Conservation (phyloP, 2,113 vertebrate species). For the Mus spicilegus region DNA sequence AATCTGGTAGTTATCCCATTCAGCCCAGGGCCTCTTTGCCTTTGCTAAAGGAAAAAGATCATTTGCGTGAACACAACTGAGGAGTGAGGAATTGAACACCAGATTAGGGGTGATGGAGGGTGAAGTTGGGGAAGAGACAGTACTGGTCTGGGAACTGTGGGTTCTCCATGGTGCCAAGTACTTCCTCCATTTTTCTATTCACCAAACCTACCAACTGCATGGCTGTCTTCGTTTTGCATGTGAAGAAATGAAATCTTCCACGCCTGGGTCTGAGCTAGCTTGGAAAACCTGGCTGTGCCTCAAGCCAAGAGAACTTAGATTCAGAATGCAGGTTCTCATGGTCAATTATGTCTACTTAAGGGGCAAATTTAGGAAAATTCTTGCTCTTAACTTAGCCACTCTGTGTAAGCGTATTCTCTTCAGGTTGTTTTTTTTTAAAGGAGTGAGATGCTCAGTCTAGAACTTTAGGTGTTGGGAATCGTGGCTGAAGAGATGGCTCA, state of each 20-base stretch:
- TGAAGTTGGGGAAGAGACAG: fast-evolving
- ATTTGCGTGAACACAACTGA: background rate
- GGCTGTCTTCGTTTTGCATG: background rate
- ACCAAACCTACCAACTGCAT: background rate
- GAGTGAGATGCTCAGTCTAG: background rate
- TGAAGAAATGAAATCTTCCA: background rate
- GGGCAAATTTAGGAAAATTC: background rate
- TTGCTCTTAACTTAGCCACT: background rate
- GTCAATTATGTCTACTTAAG: background rate
- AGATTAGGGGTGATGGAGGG: background rate
- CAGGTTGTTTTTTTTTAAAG: background rate
- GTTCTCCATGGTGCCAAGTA: background rate
- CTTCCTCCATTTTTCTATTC: background rate
- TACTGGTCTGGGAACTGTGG: background rate
- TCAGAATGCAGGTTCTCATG: background rate
- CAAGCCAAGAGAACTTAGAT: constrained; percentile 8
- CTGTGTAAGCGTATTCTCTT: background rate
- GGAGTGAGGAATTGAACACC: background rate
- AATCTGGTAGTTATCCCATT: background rate
- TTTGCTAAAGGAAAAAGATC: background rate
- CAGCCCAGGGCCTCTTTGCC: background rate
- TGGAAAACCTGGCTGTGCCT: background rate
- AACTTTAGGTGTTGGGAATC: background rate
- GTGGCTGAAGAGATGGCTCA: background rate
- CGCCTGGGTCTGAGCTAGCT: background rate